Evolutionary conservation across 2,113 vertebrate species (phyloP).

Genomic region (Dunckerocampus dactyliophorus): DNA sequence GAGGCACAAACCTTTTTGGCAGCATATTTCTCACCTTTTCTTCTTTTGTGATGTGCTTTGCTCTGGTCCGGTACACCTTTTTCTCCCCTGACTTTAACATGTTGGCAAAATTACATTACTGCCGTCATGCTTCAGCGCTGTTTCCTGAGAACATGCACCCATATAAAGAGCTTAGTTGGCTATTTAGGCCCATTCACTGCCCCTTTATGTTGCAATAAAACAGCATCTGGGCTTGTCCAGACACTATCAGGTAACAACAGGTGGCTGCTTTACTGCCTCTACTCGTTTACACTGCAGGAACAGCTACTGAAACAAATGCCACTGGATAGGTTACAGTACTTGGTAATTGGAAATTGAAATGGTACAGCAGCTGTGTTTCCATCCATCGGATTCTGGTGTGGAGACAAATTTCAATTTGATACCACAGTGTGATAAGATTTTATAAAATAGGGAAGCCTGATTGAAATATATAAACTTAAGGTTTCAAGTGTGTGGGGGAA

Average conservation of each 20-base stretch:
- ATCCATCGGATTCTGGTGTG: conserved; percentile 14
- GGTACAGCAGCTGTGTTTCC: conserved; percentile 33
- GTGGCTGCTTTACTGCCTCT: conserved; percentile 69
- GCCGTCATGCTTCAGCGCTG: conserved; percentile 31
- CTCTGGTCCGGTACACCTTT: conserved; percentile 12
- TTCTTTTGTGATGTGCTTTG: conserved; percentile 20
- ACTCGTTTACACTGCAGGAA: conserved; percentile 63
- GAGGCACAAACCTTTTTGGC: conserved; percentile 55
- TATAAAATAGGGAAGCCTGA: conserved; percentile 15
- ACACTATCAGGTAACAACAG: conserved; percentile 73
- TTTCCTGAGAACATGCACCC: conserved; percentile 54
- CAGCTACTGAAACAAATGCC: conserved; percentile 65
- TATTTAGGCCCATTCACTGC: conserved; percentile 64
- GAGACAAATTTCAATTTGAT: conserved; percentile 20
- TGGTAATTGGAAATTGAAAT: conserved; percentile 49
- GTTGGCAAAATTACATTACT: conserved; percentile 24
- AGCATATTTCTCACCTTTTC: conserved; percentile 60
- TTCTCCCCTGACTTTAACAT: conserved; percentile 18
- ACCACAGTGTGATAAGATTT: conserved; percentile 10
- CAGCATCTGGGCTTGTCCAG: conserved; percentile 73
- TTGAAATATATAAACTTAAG: conserved; percentile 5
- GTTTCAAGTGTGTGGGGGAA: conserved; percentile 14
- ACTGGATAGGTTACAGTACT: conserved; percentile 41
- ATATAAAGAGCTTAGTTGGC: conserved; percentile 69
- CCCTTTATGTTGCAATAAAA: conserved; percentile 71